A percentile compares a stretch with the other conserved stretches of the same genome.
These are phyloP conservation scores for Hydrozoanthus tunicans DNA, from an alignment of 64 coral and sea anemone species.

Conservation along the genomic window DNA sequence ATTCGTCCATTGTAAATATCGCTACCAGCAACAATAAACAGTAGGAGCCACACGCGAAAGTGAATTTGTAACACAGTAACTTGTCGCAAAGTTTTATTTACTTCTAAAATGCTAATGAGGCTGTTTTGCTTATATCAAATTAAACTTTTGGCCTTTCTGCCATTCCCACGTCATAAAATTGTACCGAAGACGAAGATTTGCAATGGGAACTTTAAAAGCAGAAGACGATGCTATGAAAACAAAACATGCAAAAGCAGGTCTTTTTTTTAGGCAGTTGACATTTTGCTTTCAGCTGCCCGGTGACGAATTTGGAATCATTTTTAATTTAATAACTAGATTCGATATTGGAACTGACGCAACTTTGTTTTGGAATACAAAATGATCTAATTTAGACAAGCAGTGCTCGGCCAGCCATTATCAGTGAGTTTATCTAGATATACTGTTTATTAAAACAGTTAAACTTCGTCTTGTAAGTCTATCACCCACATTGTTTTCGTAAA, in stretches of 20 bases:
- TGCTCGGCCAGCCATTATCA: slow-evolving; percentile 5
- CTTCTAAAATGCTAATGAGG: slow-evolving; percentile 41
- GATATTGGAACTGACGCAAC: slow-evolving; percentile 38
- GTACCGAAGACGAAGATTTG: slow-evolving; percentile 21
- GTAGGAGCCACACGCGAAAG: slow-evolving; percentile 18
- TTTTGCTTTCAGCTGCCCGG: slow-evolving; percentile 15
- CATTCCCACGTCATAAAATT: background rate
- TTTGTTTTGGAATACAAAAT: background rate
- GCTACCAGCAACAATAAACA: background rate
- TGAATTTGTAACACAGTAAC: background rate
- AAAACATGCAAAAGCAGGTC: slow-evolving; percentile 33
- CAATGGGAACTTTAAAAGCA: background rate
- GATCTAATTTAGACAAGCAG: slow-evolving; percentile 38
- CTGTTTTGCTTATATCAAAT: slow-evolving; percentile 18
- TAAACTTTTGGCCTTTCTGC: background rate
- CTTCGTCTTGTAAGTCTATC: background rate
- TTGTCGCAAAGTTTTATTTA: slow-evolving; percentile 37
- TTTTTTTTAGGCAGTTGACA: background rate
- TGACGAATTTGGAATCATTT: slow-evolving; percentile 5
- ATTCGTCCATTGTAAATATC: slow-evolving; percentile 35
- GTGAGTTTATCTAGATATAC: slow-evolving; percentile 29
- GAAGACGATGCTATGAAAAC: slow-evolving; percentile 4
- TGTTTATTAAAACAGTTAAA: background rate
- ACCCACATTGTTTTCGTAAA: slow-evolving; percentile 25
- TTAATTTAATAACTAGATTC: background rate